Percentiles rank a stretch among this genome's conserved stretches.
Conservation (phyloP, 2,888 invertebrate species). For the Caenorhabditis imperialis region DNA sequence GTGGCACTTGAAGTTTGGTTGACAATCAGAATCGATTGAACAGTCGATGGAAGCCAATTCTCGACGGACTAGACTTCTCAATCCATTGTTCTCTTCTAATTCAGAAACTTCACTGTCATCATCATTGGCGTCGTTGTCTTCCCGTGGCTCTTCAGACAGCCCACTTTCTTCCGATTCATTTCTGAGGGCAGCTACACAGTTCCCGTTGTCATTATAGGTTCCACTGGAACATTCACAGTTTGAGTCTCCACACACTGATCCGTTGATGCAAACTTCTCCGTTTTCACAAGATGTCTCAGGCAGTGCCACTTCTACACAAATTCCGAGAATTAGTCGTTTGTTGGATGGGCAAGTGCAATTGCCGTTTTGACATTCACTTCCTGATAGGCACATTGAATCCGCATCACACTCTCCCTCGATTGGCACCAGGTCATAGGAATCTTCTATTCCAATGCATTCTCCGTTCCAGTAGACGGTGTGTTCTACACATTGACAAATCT, state of each 20-base stretch:
- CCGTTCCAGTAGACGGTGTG: conserved; percentile 57
- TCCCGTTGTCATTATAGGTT: conserved; percentile 31
- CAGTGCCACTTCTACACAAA: conserved; percentile 64
- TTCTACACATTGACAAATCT: conserved; percentile 70
- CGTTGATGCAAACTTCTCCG: conserved; percentile 72
- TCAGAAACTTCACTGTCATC: not conserved
- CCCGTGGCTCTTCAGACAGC: not conserved
- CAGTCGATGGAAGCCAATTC: conserved; percentile 47
- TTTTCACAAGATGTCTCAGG: conserved; percentile 72
- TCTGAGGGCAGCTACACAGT: conserved; percentile 21
- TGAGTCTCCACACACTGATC: conserved; percentile 62
- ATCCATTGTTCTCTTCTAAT: conserved; percentile 6
- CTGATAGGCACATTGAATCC: conserved; percentile 68
- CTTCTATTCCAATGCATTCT: conserved; percentile 60
- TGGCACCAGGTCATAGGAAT: conserved; percentile 51
- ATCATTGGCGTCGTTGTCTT: not conserved
- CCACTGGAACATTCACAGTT: conserved; percentile 41
- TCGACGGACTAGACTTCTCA: conserved; percentile 25
- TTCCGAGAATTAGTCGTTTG: conserved; percentile 63
- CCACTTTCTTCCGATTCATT: conserved; percentile 3
- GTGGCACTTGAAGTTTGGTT: conserved; percentile 48
- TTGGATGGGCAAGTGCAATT: conserved; percentile 62
- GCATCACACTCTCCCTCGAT: conserved; percentile 59
- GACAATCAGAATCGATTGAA: conserved; percentile 53
- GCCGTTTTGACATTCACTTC: conserved; percentile 59